A percentile compares a stretch with the other conserved stretches of the same genome.
Evolutionary conservation across 1,140 invertebrate species (phyloP).

Genomic region (Ooceraea biroi): DNA sequence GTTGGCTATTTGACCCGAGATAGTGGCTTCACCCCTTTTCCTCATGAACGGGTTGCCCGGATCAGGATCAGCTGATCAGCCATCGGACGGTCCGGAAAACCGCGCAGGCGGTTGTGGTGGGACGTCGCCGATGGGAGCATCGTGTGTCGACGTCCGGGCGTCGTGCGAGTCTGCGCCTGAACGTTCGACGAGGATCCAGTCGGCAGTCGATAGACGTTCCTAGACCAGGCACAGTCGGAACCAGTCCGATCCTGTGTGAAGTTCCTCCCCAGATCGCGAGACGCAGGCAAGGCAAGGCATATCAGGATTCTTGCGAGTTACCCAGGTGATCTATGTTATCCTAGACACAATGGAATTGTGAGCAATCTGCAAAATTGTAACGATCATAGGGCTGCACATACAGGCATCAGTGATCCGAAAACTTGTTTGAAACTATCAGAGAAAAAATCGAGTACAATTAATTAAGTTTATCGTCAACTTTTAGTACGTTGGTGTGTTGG

Average conservation of each 20-base stretch:
- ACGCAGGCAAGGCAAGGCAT: background rate
- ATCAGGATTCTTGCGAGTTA: too few relatives aligned
- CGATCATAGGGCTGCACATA: background rate
- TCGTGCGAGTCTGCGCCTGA: conserved; percentile 72
- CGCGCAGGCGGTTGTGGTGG: background rate
- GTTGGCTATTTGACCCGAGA: background rate
- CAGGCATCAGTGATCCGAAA: background rate
- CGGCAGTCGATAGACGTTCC: conserved; percentile 76
- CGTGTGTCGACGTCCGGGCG: conserved; percentile 29
- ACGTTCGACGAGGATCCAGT: conserved; percentile 50
- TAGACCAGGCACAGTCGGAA: conserved; percentile 39
- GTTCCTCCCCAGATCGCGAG: background rate
- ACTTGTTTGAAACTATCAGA: too few relatives aligned
- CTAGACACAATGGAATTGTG: background rate
- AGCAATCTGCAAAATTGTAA: background rate
- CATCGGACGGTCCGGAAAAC: background rate
- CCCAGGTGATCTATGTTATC: too few relatives aligned
- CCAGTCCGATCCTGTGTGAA: background rate
- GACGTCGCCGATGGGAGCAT: background rate
- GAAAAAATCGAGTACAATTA: too few relatives aligned
- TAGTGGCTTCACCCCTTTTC: background rate
- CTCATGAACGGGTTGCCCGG: background rate
- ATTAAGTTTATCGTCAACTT: too few relatives aligned
- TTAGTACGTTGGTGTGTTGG: too few relatives aligned
- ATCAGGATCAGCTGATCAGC: conserved; percentile 45